phyloP scores from a whole-genome alignment of 1,140 invertebrate species.

The Coptotermes formosanus region DNA sequence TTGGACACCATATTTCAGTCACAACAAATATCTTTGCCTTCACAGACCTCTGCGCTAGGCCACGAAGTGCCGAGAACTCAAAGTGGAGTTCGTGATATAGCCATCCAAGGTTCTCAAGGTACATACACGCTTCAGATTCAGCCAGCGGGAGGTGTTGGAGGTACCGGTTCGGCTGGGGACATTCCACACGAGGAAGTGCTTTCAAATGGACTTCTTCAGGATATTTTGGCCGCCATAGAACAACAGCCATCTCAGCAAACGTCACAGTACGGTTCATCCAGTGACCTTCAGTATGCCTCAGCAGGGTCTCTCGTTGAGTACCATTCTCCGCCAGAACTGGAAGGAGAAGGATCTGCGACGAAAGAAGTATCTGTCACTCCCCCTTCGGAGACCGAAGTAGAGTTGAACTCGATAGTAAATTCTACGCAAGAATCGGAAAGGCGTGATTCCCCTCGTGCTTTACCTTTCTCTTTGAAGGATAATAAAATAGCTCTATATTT shows the following conservation, averaged over 20 bases:
- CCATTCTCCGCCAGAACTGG: neutral
- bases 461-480: neutral
- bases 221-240: slow-evolving; percentile 72
- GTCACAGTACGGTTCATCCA: neutral
- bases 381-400: neutral
- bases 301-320: neutral
- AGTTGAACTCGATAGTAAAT: neutral
- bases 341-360: neutral
- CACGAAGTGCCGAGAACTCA: slow-evolving; percentile 20
- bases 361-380: neutral
- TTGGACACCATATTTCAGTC: slow-evolving; percentile 20
- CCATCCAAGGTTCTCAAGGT: slow-evolving; percentile 59
- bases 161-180: slow-evolving; percentile 44
- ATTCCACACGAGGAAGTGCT: slow-evolving; percentile 69
- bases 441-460: neutral
- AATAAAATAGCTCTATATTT: slow-evolving; percentile 10
- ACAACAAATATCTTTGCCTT: neutral
- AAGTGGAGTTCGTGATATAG: slow-evolving; percentile 50
- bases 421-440: neutral
- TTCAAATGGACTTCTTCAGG: slow-evolving; percentile 72
- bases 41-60: neutral
- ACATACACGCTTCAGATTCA: slow-evolving; percentile 74
- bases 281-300: neutral
- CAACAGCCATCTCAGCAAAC: neutral
- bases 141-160: slow-evolving; percentile 49